Conservation (phyloP, 2,797 vertebrate genomes). For the Bucorvus abyssinicus region DNA sequence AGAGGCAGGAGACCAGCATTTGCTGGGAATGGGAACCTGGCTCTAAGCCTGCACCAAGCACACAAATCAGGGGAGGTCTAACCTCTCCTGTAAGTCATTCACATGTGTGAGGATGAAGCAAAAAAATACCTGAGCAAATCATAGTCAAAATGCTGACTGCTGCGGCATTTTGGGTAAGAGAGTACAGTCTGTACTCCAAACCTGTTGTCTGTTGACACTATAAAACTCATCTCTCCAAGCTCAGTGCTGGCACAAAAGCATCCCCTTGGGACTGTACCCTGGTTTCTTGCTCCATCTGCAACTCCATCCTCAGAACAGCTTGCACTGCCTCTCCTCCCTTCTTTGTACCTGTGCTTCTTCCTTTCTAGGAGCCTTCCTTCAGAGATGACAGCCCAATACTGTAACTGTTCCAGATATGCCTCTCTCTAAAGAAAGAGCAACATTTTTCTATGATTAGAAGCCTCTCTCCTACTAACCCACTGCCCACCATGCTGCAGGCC, state of each 20-base stretch:
- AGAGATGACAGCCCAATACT: not conserved
- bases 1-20: not conserved
- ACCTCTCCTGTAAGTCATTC: not conserved
- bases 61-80: not conserved
- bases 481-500: not conserved
- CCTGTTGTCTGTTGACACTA: not conserved
- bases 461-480: not conserved
- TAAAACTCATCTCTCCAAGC: not conserved
- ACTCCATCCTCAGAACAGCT: not conserved
- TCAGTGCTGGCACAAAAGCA: not conserved
- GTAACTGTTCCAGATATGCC: not conserved
- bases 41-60: not conserved
- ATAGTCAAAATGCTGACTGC: not conserved
- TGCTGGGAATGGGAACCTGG: rapidly evolving
- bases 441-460: not conserved
- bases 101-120: not conserved
- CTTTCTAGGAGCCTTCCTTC: not conserved
- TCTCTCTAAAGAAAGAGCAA: not conserved
- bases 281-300: not conserved
- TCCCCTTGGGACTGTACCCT: not conserved
- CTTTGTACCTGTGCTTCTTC: not conserved
- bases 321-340: not conserved
- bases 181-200: not conserved
- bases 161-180: not conserved
- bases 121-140: not conserved